These are phyloP conservation scores for Tupaia tana DNA, from an alignment of 2,113 vertebrate genomes.

Conservation along the genomic window DNA sequence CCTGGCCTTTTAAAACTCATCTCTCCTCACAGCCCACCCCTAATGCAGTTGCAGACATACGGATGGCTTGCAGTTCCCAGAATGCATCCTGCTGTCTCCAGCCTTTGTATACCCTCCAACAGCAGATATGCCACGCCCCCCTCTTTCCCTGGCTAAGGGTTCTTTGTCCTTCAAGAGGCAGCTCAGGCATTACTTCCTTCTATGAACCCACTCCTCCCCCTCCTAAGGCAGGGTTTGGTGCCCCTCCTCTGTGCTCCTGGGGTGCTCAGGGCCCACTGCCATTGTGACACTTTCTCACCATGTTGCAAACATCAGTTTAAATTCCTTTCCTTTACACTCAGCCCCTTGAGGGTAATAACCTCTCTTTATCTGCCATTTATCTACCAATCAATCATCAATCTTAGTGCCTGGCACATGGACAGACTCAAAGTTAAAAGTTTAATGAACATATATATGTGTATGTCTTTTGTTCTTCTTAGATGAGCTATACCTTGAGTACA, in stretches of 20 bases:
- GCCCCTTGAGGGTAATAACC: not conserved
- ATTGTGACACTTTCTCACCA: not conserved
- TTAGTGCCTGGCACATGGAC: not conserved
- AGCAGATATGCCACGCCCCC: not conserved
- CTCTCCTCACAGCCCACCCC: not conserved
- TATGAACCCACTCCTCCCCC: not conserved
- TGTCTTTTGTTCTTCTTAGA: not conserved
- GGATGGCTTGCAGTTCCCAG: not conserved
- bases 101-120: not conserved
- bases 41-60: not conserved
- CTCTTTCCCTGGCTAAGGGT: accelerated
- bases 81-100: not conserved
- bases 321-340: not conserved
- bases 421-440: not conserved
- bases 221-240: not conserved
- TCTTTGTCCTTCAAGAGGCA: not conserved
- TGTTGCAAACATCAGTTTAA: not conserved
- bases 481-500: not conserved
- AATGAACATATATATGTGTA: not conserved
- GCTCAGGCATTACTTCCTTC: not conserved
- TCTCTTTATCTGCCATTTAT: not conserved
- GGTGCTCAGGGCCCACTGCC: not conserved
- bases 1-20: not conserved
- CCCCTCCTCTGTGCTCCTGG: not conserved
- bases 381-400: not conserved